phyloP scores from a whole-genome alignment of 2,888 invertebrate genomes.

The Netelia melanura region DNA sequence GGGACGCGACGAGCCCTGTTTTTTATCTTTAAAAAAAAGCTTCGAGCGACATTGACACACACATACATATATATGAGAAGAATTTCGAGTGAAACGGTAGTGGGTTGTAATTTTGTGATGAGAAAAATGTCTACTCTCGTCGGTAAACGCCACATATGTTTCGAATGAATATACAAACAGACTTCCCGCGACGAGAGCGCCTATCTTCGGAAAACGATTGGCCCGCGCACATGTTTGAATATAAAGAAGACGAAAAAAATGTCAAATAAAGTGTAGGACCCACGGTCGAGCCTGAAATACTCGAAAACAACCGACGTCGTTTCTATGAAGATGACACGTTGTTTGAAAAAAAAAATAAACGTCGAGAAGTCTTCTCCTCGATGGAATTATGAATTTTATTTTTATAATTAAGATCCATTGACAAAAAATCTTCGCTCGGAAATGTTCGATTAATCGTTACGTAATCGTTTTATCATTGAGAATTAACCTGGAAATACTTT shows the following conservation, averaged over 20 bases:
- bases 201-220: slow-evolving; percentile 51
- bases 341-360: too few relatives aligned
- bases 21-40: slow-evolving; percentile 12
- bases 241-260: slow-evolving; percentile 4
- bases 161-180: slow-evolving; percentile 77
- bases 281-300: not conserved
- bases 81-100: slow-evolving; percentile 51
- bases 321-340: not conserved
- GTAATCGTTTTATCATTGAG: too few relatives aligned
- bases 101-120: slow-evolving; percentile 49
- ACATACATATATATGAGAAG: slow-evolving; percentile 16
- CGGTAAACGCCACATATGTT: slow-evolving; percentile 72
- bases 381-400: too few relatives aligned
- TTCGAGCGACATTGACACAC: not conserved
- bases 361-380: too few relatives aligned
- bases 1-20: not conserved
- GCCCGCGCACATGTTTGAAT: slow-evolving; percentile 42
- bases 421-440: too few relatives aligned
- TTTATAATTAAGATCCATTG: too few relatives aligned
- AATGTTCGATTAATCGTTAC: too few relatives aligned
- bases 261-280: slow-evolving; percentile 10
- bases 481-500: too few relatives aligned
- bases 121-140: slow-evolving; percentile 62
- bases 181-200: slow-evolving; percentile 62
- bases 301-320: not conserved